These are phyloP conservation scores for Coracopsis vasa DNA, from an alignment of 2,113 vertebrate genomes.

Conservation along the genomic window DNA sequence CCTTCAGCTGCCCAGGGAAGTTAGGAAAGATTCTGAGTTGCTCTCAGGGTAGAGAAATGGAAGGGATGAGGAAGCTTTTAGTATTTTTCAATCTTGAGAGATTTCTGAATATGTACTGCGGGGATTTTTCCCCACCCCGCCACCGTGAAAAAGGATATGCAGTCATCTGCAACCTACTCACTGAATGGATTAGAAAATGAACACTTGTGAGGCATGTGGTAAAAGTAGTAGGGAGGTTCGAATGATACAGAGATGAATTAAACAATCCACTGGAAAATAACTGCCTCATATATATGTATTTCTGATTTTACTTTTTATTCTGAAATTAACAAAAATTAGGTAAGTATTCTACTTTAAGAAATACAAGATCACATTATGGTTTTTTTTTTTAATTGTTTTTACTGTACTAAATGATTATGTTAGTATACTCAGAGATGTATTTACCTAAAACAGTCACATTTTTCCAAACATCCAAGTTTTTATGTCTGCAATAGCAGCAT, in stretches of 20 bases:
- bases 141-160: neutral
- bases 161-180: neutral
- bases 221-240: neutral
- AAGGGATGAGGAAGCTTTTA: neutral
- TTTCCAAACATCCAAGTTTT: neutral
- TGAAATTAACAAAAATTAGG: neutral
- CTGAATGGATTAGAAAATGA: neutral
- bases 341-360: neutral
- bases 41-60: neutral
- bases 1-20: neutral
- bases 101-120: neutral
- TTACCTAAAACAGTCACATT: neutral
- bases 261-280: neutral
- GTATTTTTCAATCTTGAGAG: neutral
- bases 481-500: neutral
- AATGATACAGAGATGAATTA: neutral
- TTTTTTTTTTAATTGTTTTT: neutral
- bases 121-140: neutral
- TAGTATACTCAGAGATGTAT: neutral
- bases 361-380: neutral
- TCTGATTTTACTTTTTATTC: neutral
- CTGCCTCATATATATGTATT: neutral
- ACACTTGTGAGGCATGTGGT: neutral
- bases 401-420: neutral
- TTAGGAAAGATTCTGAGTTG: neutral